Evolutionary conservation across 2,113 vertebrate genomes (phyloP).

Genomic region (Cyanoliseus patagonus): DNA sequence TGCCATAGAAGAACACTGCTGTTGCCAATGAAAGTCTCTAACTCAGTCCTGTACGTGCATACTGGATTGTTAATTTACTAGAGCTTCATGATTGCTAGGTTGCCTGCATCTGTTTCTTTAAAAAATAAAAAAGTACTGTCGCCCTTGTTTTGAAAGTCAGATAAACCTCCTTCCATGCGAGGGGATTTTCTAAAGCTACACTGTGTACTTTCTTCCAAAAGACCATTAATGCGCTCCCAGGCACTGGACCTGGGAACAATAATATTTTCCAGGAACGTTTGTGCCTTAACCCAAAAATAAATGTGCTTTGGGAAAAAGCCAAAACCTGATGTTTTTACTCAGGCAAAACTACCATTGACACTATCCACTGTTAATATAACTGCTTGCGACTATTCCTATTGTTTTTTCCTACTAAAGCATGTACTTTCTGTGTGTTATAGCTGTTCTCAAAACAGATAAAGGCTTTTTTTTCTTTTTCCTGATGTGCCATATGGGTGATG

Average conservation of each 20-base stretch:
- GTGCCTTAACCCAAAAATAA: conserved; percentile 57
- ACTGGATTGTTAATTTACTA: not conserved
- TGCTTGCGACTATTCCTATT: not conserved
- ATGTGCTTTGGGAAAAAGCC: conserved; percentile 44
- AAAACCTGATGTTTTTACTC: conserved; percentile 4
- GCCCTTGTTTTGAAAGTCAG: conserved; percentile 22
- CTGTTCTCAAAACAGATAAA: not conserved
- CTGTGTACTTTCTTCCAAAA: conserved; percentile 39
- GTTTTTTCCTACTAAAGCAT: not conserved
- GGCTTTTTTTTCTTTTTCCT: not conserved
- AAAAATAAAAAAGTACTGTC: not conserved
- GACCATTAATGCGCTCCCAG: not conserved
- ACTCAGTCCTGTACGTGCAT: not conserved
- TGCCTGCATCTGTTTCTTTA: not conserved
- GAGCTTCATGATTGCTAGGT: not conserved
- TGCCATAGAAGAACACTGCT: not conserved
- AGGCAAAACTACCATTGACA: conserved; percentile 9
- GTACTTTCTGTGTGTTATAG: not conserved
- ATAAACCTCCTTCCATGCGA: not conserved
- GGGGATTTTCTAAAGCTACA: conserved; percentile 48
- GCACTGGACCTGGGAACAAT: conserved; percentile 41
- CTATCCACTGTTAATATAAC: not conserved
- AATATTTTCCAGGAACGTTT: conserved; percentile 61
- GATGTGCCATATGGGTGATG: not conserved
- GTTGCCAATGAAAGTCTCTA: not conserved